Conservation (phyloP, 2,797 vertebrate species). For the Garrulus glandarius region DNA sequence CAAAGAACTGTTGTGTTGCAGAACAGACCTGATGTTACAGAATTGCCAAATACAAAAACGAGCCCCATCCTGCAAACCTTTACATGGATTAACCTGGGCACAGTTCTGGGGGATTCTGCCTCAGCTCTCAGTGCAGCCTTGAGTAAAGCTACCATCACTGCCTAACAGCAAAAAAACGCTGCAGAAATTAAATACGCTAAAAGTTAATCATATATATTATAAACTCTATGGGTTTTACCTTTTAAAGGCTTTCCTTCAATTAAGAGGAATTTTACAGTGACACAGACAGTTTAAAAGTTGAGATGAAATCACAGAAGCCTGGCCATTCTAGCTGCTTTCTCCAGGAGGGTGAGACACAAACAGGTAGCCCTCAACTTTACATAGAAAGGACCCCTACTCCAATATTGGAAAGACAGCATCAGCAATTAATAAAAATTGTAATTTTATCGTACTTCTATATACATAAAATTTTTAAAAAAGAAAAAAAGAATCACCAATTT, state of each 20-base stretch:
- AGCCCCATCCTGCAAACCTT: not conserved
- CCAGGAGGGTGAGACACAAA: slow-evolving; percentile 45
- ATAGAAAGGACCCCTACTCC: not conserved
- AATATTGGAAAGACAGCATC: not conserved
- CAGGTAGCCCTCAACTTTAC: not conserved
- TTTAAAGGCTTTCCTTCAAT: not conserved
- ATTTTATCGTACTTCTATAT: not conserved
- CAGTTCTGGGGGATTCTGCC: not conserved
- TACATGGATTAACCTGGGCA: accelerated
- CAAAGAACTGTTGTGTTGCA: not conserved
- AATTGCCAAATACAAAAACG: not conserved
- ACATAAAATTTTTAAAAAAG: not conserved
- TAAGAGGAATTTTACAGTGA: slow-evolving; percentile 10
- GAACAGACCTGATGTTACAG: not conserved
- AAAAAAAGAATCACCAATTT: not conserved
- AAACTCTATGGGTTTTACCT: not conserved
- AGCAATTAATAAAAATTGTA: not conserved
- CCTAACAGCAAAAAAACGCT: not conserved
- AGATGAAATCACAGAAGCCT: slow-evolving; percentile 1
- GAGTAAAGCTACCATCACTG: not conserved
- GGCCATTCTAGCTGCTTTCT: slow-evolving; percentile 59
- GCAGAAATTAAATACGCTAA: not conserved
- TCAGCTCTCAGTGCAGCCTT: not conserved
- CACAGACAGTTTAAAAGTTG: not conserved
- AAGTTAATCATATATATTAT: not conserved